A percentile compares a stretch with the other conserved stretches of the same genome.
These are phyloP conservation scores for Lasioglossum marginatum DNA, from an alignment of 2,888 invertebrate species.

Conservation along the genomic window DNA sequence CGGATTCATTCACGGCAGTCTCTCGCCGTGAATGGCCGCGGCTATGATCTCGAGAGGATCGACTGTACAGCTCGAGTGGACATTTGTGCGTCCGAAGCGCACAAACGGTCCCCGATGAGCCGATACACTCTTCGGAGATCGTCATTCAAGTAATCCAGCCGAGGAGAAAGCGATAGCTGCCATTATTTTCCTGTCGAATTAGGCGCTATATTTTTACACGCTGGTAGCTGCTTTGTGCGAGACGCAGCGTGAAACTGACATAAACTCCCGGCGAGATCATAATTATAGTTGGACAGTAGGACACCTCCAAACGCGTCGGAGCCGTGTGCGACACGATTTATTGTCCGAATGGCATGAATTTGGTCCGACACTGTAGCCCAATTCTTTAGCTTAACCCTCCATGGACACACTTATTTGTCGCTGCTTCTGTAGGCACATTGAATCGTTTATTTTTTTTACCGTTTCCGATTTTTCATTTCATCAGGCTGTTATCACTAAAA, in stretches of 20 bases:
- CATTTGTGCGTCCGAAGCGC: conserved; percentile 40
- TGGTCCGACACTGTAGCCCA: too few relatives aligned
- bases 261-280: conserved; percentile 1
- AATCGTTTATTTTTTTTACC: too few relatives aligned
- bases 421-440: too few relatives aligned
- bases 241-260: neutral
- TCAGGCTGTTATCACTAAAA: too few relatives aligned
- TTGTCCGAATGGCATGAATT: neutral
- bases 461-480: too few relatives aligned
- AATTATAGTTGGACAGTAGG: neutral
- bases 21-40: conserved; percentile 58
- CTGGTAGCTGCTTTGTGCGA: neutral
- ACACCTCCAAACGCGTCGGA: neutral
- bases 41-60: conserved; percentile 64
- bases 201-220: conserved; percentile 5
- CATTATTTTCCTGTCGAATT: conserved; percentile 17
- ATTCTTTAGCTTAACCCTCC: too few relatives aligned
- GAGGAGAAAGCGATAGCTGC: neutral
- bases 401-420: too few relatives aligned
- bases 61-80: conserved; percentile 56
- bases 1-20: conserved; percentile 56
- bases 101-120: conserved; percentile 43
- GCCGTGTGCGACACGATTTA: neutral
- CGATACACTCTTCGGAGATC: conserved; percentile 46
- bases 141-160: conserved; percentile 13